Evolutionary conservation across 2,797 vertebrate genomes (phyloP).

Genomic region (Diglossa cyanea): DNA sequence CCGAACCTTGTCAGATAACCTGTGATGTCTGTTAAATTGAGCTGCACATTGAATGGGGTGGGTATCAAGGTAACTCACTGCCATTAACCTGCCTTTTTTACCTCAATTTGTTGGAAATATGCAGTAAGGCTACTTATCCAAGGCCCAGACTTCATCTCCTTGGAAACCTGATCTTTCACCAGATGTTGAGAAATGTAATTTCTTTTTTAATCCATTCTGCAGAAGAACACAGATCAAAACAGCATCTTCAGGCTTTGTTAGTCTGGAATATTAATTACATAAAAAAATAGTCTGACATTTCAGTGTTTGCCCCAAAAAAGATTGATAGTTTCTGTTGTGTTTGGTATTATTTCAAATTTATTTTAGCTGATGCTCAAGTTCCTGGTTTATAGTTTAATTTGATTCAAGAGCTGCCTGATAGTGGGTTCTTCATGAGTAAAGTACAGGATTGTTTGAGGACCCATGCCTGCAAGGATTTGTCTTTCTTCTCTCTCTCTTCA

Average conservation of each 20-base stretch:
- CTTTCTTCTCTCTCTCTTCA: not conserved
- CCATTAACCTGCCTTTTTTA: constrained; percentile 6
- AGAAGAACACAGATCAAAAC: constrained; percentile 52
- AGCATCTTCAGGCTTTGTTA: constrained; percentile 7
- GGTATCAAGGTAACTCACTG: fast-evolving
- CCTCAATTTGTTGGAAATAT: constrained; percentile 41
- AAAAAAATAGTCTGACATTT: not conserved
- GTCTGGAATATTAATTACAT: constrained; percentile 4
- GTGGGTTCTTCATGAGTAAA: not conserved
- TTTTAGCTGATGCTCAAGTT: not conserved
- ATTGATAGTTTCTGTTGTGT: not conserved
- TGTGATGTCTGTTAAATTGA: not conserved
- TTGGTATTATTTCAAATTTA: not conserved
- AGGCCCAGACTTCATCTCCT: constrained; percentile 57
- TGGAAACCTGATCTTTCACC: constrained; percentile 66
- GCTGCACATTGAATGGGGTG: not conserved
- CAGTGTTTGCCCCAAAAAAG: not conserved
- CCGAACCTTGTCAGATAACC: not conserved
- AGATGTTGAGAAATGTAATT: constrained; percentile 73
- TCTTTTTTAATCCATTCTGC: constrained; percentile 65
- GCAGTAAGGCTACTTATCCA: constrained; percentile 52
- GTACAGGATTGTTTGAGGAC: not conserved
- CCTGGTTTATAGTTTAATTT: not conserved
- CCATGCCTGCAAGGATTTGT: not conserved
- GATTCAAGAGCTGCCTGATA: not conserved